Conservation (phyloP, 1,140 invertebrate species). For the Cydia fagiglandana region DNA sequence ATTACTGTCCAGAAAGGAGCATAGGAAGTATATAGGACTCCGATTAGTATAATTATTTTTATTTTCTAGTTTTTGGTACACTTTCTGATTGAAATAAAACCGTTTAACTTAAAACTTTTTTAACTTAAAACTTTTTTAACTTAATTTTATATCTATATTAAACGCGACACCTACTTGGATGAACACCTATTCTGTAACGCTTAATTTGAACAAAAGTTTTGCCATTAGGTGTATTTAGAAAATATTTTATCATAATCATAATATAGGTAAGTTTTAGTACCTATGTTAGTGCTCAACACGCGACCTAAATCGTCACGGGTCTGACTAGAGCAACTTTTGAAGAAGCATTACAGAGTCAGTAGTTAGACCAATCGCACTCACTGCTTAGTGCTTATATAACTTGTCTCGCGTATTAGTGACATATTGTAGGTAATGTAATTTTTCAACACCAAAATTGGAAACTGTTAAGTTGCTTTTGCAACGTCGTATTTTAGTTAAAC, state of each 20-base stretch:
- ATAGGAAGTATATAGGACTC: no score
- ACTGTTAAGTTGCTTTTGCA: neutral
- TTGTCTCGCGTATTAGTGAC: constrained; percentile 42
- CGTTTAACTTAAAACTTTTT: no score
- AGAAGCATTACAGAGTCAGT: neutral
- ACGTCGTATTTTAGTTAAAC: neutral
- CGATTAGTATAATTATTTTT: no score
- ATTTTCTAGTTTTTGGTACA: no score
- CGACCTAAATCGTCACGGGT: constrained; percentile 34
- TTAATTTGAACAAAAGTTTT: neutral
- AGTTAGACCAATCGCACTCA: constrained; percentile 35
- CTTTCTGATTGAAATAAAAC: no score
- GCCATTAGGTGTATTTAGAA: no score
- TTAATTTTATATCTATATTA: no score
- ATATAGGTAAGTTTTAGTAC: neutral
- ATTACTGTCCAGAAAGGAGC: no score
- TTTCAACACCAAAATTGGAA: constrained; percentile 12
- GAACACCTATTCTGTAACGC: no score
- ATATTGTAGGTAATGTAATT: constrained; percentile 40
- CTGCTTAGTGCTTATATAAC: constrained; percentile 38
- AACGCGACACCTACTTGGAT: no score
- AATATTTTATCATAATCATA: no score
- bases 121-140: no score
- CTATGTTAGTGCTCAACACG: neutral
- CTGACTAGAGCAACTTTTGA: neutral